phyloP scores from a whole-genome alignment of 2,888 invertebrate species.

The Elegia similella region DNA sequence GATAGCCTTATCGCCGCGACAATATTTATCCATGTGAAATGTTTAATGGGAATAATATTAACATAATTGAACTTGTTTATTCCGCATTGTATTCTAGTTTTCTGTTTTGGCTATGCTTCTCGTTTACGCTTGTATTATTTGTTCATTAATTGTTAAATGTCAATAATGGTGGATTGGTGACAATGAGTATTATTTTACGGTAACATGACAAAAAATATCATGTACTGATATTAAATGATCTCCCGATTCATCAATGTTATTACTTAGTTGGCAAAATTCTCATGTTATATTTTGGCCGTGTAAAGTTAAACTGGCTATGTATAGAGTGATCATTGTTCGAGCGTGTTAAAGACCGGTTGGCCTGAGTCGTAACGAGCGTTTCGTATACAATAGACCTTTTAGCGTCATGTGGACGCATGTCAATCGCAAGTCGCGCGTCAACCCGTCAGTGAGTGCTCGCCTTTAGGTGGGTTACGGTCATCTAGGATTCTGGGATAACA shows the following conservation, averaged over 20 bases:
- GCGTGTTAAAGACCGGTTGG: constrained; percentile 79
- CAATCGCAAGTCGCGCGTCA: constrained; percentile 62
- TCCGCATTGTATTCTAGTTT: constrained; percentile 11
- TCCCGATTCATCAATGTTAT: too few species aligned
- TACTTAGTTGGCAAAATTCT: neutral
- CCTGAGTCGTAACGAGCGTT: constrained; percentile 70
- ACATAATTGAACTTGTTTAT: constrained; percentile 59
- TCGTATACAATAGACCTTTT: constrained; percentile 82
- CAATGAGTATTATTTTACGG: too few species aligned
- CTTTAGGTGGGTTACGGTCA: constrained; percentile 46
- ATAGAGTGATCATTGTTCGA: constrained; percentile 77
- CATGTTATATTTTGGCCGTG: constrained; percentile 31
- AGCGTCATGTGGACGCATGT: constrained; percentile 75
- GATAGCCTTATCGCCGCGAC: constrained; percentile 72
- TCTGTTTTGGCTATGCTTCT: neutral
- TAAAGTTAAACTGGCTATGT: constrained; percentile 64
- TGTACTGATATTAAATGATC: too few species aligned
- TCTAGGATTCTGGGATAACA: constrained; percentile 25
- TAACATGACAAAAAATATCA: too few species aligned
- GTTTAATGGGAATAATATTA: constrained; percentile 64
- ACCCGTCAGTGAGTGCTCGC: constrained; percentile 52
- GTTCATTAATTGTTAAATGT: neutral
- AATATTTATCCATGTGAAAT: constrained; percentile 63
- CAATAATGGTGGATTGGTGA: too few species aligned
- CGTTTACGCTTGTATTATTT: neutral